phyloP scores from a whole-genome alignment of 1,140 invertebrate genomes.

The Gonatopus flavifemur region DNA sequence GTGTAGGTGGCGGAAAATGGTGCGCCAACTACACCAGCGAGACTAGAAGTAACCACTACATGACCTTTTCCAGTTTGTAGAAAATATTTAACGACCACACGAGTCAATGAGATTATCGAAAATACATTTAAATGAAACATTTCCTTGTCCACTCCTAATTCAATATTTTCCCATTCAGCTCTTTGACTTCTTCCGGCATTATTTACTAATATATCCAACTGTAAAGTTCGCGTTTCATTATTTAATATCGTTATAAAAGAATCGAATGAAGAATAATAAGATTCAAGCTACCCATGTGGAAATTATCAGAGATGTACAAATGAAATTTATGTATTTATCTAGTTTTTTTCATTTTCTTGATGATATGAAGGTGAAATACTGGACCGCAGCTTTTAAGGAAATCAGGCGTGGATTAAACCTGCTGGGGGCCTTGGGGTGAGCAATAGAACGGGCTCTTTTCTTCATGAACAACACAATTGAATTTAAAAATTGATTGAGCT shows the following conservation, averaged over 20 bases:
- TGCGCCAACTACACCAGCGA: conserved; percentile 69
- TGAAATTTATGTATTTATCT: no score
- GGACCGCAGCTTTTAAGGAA: no score
- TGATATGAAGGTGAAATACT: no score
- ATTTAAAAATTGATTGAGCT: no score
- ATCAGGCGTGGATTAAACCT: no score
- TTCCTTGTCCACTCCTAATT: conserved; percentile 73
- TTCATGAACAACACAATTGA: no score
- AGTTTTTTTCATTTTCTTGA: no score
- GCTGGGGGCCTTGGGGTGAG: no score
- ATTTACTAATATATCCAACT: conserved; percentile 79
- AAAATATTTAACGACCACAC: conserved; percentile 70
- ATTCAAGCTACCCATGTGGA: no score
- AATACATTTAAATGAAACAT: conserved; percentile 86
- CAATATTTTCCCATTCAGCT: conserved; percentile 75
- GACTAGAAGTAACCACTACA: conserved; percentile 72
- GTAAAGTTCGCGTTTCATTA: no score
- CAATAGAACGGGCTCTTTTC: no score
- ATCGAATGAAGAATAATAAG: background rate
- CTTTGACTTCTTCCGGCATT: conserved; percentile 83
- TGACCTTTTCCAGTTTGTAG: conserved; percentile 64
- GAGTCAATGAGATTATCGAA: conserved; percentile 69
- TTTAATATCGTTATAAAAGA: conserved; percentile 17
- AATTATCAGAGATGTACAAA: no score
- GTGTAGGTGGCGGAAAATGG: conserved; percentile 79